phyloP scores from a whole-genome alignment of 2,888 invertebrate genomes.

The Yponomeuta sedellus region DNA sequence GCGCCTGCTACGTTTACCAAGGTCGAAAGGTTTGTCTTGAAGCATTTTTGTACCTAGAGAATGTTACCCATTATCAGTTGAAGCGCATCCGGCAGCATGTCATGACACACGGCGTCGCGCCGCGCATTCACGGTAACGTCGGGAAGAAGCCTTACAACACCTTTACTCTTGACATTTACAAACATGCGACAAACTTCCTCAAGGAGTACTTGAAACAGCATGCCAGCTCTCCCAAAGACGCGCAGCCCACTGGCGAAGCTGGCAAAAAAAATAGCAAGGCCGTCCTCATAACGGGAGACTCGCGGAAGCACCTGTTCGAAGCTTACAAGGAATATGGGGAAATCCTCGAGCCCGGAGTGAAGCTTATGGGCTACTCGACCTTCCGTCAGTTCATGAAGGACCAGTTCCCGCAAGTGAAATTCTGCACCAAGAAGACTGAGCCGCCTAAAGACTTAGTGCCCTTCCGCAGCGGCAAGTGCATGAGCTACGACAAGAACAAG shows the following conservation, averaged over 20 bases:
- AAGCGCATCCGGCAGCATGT: constrained; percentile 87
- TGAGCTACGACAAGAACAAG: constrained; percentile 71
- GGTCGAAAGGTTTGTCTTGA: constrained; percentile 86
- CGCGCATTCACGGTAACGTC: constrained; percentile 86
- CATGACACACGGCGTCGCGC: constrained; percentile 86
- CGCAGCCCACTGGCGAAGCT: constrained; percentile 56
- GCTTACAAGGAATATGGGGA: constrained; percentile 85
- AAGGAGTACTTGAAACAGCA: constrained; percentile 83
- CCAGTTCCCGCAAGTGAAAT: constrained; percentile 86
- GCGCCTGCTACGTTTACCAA: constrained; percentile 87
- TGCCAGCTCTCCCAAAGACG: constrained; percentile 73
- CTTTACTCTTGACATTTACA: constrained; percentile 85
- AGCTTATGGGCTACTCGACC: constrained; percentile 87
- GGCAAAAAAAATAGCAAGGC: constrained; percentile 69
- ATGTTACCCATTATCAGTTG: constrained; percentile 86
- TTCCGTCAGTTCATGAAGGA: constrained; percentile 89
- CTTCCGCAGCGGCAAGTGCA: constrained; percentile 74
- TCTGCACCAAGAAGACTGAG: constrained; percentile 78
- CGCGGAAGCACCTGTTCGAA: constrained; percentile 83
- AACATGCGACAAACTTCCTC: constrained; percentile 85
- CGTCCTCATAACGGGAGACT: constrained; percentile 70
- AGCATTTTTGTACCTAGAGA: constrained; percentile 86
- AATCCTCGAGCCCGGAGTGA: constrained; percentile 81
- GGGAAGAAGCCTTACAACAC: constrained; percentile 89
- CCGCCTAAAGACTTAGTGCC: constrained; percentile 67